A percentile compares a stretch with the other conserved stretches of the same genome.
phyloP scores from a whole-genome alignment of 2,797 vertebrate genomes.

The Pteropus rufus region DNA sequence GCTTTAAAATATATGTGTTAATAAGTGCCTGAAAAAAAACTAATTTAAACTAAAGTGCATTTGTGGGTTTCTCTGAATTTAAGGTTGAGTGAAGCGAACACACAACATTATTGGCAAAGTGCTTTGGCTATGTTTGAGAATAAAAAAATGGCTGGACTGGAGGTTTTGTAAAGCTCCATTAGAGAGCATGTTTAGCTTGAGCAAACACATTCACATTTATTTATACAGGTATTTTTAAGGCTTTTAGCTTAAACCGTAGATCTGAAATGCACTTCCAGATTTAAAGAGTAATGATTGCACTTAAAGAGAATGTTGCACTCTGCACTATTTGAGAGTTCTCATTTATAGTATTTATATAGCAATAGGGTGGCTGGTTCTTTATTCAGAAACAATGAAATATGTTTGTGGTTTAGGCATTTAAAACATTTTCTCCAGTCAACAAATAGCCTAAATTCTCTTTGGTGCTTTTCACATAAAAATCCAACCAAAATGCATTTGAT shows the following conservation, averaged over 20 bases:
- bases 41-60: conserved; percentile 29
- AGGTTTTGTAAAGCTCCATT: background rate
- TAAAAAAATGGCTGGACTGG: background rate
- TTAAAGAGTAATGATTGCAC: background rate
- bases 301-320: background rate
- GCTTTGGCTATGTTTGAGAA: conserved; percentile 28
- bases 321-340: background rate
- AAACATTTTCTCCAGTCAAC: background rate
- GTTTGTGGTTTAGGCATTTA: background rate
- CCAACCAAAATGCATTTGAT: conserved; percentile 6
- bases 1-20: background rate
- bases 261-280: background rate
- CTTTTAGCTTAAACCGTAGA: background rate
- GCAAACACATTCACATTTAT: background rate
- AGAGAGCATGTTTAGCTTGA: background rate
- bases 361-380: background rate
- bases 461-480: conserved; percentile 15
- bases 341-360: background rate
- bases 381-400: background rate
- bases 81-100: background rate
- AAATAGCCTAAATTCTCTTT: background rate
- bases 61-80: conserved; percentile 6
- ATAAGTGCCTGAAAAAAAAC: conserved; percentile 37
- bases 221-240: conserved; percentile 28
- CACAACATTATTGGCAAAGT: background rate